Percentiles rank a stretch among this genome's conserved stretches.
These are phyloP conservation scores for Drosophila bunnanda DNA, from an alignment of 2,888 invertebrate genomes.

Conservation along the genomic window DNA sequence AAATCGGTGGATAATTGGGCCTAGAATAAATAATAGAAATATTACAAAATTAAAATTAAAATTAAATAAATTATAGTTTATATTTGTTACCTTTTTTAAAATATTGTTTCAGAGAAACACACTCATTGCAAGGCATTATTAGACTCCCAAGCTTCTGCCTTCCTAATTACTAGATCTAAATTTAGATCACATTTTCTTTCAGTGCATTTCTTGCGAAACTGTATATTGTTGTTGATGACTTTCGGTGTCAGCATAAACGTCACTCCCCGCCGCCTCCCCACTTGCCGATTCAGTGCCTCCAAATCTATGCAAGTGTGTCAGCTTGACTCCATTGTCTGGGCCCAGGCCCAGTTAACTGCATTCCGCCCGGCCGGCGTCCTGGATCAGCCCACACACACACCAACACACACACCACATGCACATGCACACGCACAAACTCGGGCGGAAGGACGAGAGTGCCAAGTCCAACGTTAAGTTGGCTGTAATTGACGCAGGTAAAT, in stretches of 20 bases:
- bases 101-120: no score
- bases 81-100: no score
- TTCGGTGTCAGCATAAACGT: slow-evolving; percentile 76
- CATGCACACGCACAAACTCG: slow-evolving; percentile 1
- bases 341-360: slow-evolving; percentile 32
- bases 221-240: slow-evolving; percentile 67
- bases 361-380: slow-evolving; percentile 8
- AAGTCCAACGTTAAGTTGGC: slow-evolving; percentile 40
- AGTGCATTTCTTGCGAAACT: slow-evolving; percentile 12
- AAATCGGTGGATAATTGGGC: background rate
- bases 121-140: no score
- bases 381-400: background rate
- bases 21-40: background rate
- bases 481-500: slow-evolving; percentile 44
- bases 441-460: slow-evolving; percentile 18
- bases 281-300: slow-evolving; percentile 5
- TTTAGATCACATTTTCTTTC: background rate
- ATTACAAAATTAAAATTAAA: no score
- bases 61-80: no score
- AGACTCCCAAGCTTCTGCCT: no score
- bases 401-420: background rate
- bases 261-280: slow-evolving; percentile 36
- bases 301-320: slow-evolving; percentile 60
- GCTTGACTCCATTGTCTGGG: slow-evolving; percentile 61
- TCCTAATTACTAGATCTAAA: no score